Base-by-base conservation (phyloP, 2,797 vertebrate species). In the Peromyscus nudipes region DNA sequence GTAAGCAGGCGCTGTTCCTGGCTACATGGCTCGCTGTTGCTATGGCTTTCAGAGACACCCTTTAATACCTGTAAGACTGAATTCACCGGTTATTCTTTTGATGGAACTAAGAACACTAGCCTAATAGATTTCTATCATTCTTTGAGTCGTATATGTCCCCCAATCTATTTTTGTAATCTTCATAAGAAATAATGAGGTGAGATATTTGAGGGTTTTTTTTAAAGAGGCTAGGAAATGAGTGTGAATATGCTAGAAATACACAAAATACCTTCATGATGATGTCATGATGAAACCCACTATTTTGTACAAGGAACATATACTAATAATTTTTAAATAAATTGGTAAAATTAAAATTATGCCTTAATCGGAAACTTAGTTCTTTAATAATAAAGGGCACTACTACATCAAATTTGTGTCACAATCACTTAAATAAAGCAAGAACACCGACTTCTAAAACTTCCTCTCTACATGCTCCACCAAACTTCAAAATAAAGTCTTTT, bases 31-130 rank as follows among this genome's bases (percentile, higher is more conserved):
- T 40, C 34, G 65, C 34, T 12, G 65, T 34, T 16, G 21, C 3
- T 81, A 34, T 65, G 89, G 65, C 88, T 95, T 71, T 80, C 90
- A 96, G 55, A 97, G 55, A 65, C 21, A 88, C n/a, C 69, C 21
- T 92, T 92, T 86, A 86, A 14, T 86, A 79, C 69, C 65, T 90
- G 75, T 60, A 65, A 93, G 55, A 69, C 31, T 34, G 43, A 94
- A 82, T 55, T 83, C 92, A 31, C 31, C 25, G 62, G 91, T n/a
- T 40, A 84, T 49, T 92, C 55, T 79, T 82, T n/a, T 79, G 40
- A 92, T 91, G 77, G 95, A 82, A 87, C 55, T 69, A 90, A 89
- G 29, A 86, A 79, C 40, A 82, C 25, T 13, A 96, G 29, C n/a
- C 89, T 87, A 65, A 79, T 76, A 82, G 73, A 85, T 23, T 46